phyloP scores from a whole-genome alignment of 2,888 invertebrate species.

The Drosophila greeni region DNA sequence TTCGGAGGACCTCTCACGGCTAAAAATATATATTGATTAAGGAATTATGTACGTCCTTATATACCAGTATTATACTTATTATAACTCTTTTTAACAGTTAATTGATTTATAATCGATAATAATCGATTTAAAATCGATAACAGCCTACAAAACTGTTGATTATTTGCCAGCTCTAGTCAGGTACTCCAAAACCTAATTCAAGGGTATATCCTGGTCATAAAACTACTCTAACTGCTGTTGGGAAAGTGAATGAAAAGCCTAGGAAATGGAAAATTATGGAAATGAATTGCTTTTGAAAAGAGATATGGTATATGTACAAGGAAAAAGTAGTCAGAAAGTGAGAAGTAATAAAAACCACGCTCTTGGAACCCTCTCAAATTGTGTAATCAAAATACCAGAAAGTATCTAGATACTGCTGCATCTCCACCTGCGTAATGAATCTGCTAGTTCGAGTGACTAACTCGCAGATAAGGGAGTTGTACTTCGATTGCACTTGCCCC shows the following conservation, averaged over 20 bases:
- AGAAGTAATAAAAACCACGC: not conserved
- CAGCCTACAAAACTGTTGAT: not conserved
- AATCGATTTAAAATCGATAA: not conserved
- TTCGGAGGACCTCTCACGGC: too few relatives aligned
- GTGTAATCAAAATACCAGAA: not conserved
- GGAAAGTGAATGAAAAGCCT: slow-evolving; percentile 15
- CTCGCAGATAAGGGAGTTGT: not conserved
- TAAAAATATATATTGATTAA: too few relatives aligned
- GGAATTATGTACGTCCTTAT: too few relatives aligned
- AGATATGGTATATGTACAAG: too few relatives aligned
- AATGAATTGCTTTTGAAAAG: slow-evolving; percentile 17
- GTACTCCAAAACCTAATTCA: not conserved
- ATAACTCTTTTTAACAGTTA: not conserved
- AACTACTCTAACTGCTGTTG: slow-evolving; percentile 1
- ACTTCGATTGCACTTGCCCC: not conserved
- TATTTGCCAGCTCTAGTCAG: not conserved
- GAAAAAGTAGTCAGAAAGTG: not conserved
- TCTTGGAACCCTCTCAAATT: not conserved
- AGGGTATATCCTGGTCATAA: slow-evolving; percentile 11
- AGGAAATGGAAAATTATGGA: slow-evolving; percentile 35
- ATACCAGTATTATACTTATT: too few relatives aligned
- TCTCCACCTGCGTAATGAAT: not conserved
- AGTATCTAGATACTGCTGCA: slow-evolving; percentile 2
- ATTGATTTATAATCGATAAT: not conserved
- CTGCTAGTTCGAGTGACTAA: not conserved